Base-by-base conservation (phyloP, 2,113 vertebrate species). In the Chelonoidis abingdonii region DNA sequence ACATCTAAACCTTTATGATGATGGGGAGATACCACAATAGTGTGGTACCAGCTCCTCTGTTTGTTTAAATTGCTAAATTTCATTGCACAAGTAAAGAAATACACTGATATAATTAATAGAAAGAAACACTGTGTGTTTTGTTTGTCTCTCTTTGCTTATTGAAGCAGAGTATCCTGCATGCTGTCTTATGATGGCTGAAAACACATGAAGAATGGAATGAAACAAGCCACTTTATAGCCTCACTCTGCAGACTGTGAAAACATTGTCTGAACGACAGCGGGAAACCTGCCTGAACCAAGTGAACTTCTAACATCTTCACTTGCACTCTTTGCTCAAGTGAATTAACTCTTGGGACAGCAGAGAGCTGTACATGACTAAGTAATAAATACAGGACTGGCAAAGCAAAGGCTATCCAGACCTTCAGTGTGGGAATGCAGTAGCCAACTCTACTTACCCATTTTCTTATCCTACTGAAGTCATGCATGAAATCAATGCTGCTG, bases 31-130 rank as follows among this genome's bases (percentile, higher is more conserved):
- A 16, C 22, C 93, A 49, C 2, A 65, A 41, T 47, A 84, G 47
- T 69, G 27, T 50, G 31, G 47, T 69, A 22, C 10, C 12, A 84
- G 80, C 50, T 82, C 81, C 12, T 76, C 75, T 95, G 14, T 93
- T 90, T 90, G 8, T 76, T 80, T 72, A 83, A 90, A 94, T 78
- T 3, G 27, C 80, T 83, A 9, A 8, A 35, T 31, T 72, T 6
- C 79, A 25, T 44, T 93, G 86, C 90, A 83, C 85, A 92, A 88
- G 93, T 75, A 49, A 95, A 85, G 72, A 80, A 89, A 24, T 82
- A 3, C 52, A 89, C 49, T 87, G 80, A 9, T 72, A 78, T 86
- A 94, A 94, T 93, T 92, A 84, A 25, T 44, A 25, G 38, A 76
- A 38, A 89, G 80, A 86, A n/a, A 21, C 82, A 54, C 53, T 53